Percentiles rank a stretch among this genome's conserved stretches.
Conservation (phyloP, 1,140 invertebrate genomes). For the Calosoma granatense region DNA sequence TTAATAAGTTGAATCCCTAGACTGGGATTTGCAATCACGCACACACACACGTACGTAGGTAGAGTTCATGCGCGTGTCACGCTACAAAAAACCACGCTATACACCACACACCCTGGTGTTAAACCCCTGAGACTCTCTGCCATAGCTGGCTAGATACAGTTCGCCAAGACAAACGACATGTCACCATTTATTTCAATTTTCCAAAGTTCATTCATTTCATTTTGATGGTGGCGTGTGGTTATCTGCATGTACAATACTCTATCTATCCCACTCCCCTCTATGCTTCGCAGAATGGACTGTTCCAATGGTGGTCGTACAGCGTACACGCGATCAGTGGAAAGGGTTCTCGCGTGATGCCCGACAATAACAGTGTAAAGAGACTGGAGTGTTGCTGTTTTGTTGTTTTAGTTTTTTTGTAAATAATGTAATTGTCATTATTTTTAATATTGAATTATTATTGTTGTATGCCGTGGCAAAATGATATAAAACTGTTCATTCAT, state of each 20-base stretch:
- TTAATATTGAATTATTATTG: slow-evolving; percentile 9
- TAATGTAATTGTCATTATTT: slow-evolving; percentile 9
- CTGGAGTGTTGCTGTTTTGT: not conserved
- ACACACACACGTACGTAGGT: not conserved
- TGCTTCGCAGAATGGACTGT: too few relatives aligned
- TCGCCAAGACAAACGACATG: slow-evolving; percentile 5
- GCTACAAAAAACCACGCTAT: too few relatives aligned
- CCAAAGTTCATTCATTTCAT: not conserved
- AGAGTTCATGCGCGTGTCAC: too few relatives aligned
- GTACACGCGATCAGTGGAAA: not conserved
- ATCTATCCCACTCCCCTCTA: not conserved
- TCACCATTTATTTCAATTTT: slow-evolving; percentile 9
- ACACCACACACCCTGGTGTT: too few relatives aligned
- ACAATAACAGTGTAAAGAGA: not conserved
- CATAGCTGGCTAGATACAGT: too few relatives aligned
- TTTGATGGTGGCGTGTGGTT: not conserved
- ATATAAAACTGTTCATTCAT: not conserved
- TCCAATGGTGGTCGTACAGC: too few relatives aligned
- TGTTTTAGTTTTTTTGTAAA: not conserved
- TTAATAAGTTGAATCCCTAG: too few relatives aligned
- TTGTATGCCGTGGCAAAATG: slow-evolving; percentile 7
- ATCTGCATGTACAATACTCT: not conserved
- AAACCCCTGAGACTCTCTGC: too few relatives aligned
- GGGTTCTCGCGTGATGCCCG: not conserved
- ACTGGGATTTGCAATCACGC: not conserved